Conservation (phyloP, 1,140 invertebrate genomes). For the Bombus picipes region DNA sequence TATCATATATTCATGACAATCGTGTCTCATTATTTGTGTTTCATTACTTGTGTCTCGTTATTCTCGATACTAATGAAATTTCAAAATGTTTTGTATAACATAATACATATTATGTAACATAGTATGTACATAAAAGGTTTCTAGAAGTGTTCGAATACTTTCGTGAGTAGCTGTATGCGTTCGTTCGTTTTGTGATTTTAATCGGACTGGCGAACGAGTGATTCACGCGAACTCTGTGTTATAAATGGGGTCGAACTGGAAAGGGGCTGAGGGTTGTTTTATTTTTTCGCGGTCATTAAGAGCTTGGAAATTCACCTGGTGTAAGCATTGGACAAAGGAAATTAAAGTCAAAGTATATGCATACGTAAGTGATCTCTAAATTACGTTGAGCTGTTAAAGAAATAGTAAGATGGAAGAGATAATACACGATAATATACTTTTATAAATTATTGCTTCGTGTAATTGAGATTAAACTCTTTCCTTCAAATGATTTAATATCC, state of each 20-base stretch:
- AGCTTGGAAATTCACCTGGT: constrained; percentile 29
- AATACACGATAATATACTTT: background rate
- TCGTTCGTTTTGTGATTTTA: constrained; percentile 61
- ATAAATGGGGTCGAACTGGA: constrained; percentile 22
- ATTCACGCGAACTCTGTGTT: constrained; percentile 64
- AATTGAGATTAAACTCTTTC: background rate
- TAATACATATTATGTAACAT: background rate
- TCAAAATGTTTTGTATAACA: background rate
- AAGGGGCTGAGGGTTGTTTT: constrained; percentile 28
- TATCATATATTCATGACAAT: too few relatives aligned
- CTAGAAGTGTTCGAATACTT: background rate
- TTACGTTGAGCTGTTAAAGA: background rate
- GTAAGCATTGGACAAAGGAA: background rate
- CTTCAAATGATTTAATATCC: background rate
- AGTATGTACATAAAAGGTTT: background rate
- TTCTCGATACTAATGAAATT: background rate
- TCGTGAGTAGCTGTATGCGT: background rate
- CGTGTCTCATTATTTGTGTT: too few relatives aligned
- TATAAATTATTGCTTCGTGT: background rate
- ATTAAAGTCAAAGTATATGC: background rate
- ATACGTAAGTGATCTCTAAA: background rate
- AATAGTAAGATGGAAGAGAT: background rate
- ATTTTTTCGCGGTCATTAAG: constrained; percentile 47
- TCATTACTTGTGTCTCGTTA: too few relatives aligned
- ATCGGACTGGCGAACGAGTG: constrained; percentile 50